These are phyloP conservation scores for Tupaia tana DNA, from an alignment of 2,113 vertebrate species.

Conservation along the genomic window DNA sequence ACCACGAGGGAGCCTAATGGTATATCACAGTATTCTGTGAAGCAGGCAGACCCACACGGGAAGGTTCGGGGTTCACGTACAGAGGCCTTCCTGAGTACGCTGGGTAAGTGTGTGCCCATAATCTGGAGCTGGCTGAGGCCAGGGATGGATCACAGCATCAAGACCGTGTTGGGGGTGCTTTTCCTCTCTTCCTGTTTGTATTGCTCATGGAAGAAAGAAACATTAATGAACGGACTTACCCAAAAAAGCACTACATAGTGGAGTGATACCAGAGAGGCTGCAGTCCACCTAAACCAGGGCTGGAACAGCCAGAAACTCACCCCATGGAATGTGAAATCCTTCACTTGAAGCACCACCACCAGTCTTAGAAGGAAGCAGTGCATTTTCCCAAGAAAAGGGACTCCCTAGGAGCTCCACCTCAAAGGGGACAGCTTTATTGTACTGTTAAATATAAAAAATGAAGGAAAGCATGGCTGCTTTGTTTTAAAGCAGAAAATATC, in stretches of 20 bases:
- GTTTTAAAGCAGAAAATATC: slow-evolving; percentile 8
- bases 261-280: background rate
- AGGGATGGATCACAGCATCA: too few species aligned
- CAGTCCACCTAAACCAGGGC: background rate
- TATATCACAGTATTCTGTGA: too few species aligned
- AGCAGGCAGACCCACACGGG: too few species aligned
- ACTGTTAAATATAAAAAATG: background rate
- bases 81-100: too few species aligned
- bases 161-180: too few species aligned
- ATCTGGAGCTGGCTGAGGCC: too few species aligned
- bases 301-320: background rate
- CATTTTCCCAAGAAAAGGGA: background rate
- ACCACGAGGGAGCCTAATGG: too few species aligned
- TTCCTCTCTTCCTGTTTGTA: too few species aligned
- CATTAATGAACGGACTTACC: too few species aligned
- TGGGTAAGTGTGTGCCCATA: too few species aligned
- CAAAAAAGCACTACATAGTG: background rate
- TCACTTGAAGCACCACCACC: background rate
- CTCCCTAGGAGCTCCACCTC: background rate
- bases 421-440: background rate
- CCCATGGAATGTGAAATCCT: background rate
- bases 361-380: background rate
- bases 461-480: background rate
- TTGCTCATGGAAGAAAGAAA: too few species aligned
- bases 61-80: too few species aligned